phyloP scores from a whole-genome alignment of 2,797 vertebrate genomes.

The Dallia pectoralis region DNA sequence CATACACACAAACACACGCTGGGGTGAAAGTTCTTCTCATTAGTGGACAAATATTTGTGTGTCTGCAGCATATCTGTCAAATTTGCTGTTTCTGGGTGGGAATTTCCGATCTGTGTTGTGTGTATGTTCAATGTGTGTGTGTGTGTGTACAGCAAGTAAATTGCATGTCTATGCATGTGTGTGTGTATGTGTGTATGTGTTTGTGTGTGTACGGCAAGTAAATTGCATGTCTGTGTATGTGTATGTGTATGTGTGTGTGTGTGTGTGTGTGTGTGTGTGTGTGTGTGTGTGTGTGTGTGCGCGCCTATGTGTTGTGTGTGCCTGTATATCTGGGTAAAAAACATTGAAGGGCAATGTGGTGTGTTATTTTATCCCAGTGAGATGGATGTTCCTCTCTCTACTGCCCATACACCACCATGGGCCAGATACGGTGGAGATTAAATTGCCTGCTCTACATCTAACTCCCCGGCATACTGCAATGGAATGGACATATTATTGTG shows the following conservation, averaged over 20 bases:
- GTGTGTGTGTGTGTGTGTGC: background rate
- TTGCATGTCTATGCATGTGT: too few species aligned
- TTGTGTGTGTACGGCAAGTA: too few species aligned
- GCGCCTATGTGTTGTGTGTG: background rate
- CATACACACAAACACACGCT: constrained; percentile 19
- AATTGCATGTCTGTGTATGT: too few species aligned
- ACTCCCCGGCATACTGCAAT: constrained; percentile 9
- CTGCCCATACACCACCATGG: constrained; percentile 50
- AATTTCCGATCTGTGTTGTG: constrained; percentile 47
- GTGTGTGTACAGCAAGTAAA: background rate
- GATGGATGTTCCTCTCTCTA: constrained; percentile 46
- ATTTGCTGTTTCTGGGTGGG: constrained; percentile 46
- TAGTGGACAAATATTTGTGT: constrained; percentile 43
- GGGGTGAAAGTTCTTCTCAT: constrained; percentile 42
- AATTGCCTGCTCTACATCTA: constrained; percentile 43
- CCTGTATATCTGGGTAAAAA: constrained; percentile 37
- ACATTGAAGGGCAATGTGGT: constrained; percentile 18
- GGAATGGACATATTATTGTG: background rate
- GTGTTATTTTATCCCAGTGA: constrained; percentile 35
- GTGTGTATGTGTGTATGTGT: background rate
- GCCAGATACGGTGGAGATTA: constrained; percentile 57
- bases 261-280: too few species aligned
- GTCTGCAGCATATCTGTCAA: constrained; percentile 33
- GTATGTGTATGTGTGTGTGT: too few species aligned
- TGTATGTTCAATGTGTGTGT: constrained; percentile 29